Base-by-base conservation (phyloP, 2,888 invertebrate genomes). In the Sarcophaga carnaria region DNA sequence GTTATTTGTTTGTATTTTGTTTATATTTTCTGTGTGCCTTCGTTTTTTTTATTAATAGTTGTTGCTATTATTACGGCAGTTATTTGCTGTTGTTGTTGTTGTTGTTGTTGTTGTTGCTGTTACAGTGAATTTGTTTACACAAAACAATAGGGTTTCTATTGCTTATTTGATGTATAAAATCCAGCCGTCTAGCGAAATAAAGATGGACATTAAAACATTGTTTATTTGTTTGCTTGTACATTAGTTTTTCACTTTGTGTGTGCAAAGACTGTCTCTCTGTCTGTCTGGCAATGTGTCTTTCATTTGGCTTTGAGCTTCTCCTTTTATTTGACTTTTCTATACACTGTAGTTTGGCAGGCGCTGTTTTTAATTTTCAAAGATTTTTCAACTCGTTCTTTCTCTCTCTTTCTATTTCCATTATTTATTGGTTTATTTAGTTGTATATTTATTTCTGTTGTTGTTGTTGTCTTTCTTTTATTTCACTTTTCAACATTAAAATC, bases 141-240 rank as follows among this genome's bases (percentile, higher is more conserved):
- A 71, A 82, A 83, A 86, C 86, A 80, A 80, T 80, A 72, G 67
- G 66, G 76, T 80, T 79, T 83, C 72, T 80, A 83, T 83, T 79
- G 25, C 45, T 60, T 54, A 60, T 66, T 75, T 17, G 8, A 45
- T 47, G 12, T 14, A 1, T 62, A 37, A 64, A 54, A 11, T 47
- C 14, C 22, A 59, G 22, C 11, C 45, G 12, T 45, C 5, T 45
- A 60, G 12, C 12, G 70, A 25, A 72, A 37, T 64, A 76, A 69
- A 83, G 72, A 83, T 83, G 80, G 80, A 75, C 79, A 83, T 14
- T 12, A 82, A 72, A 47, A 37, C n/a, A 37, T 37, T 37, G 37
- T 37, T 37, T 37, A 37, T 37, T 37, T 37, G 37, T 6, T 62
- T 66, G 75, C 60, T 81, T 78, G 64, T 70, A 70, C 47, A 66